Conservation (phyloP, 2,113 vertebrate species). For the Pangasianodon gigas region DNA sequence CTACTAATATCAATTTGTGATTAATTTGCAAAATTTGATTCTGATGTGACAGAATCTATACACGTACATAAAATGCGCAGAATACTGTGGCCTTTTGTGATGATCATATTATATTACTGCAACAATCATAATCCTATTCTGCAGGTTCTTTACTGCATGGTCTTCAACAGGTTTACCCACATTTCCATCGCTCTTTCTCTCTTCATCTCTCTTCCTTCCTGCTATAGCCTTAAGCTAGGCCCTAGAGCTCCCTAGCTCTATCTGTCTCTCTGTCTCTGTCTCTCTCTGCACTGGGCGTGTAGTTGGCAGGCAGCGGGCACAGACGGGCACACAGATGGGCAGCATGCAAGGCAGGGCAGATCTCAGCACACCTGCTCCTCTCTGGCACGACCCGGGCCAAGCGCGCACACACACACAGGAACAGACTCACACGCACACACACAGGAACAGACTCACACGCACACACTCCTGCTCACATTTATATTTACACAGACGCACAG, state of each 20-base stretch:
- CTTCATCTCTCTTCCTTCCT: constrained; percentile 14
- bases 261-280: constrained; percentile 54
- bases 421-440: constrained; percentile 57
- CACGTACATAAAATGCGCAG: background rate
- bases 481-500: constrained; percentile 54
- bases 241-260: constrained; percentile 52
- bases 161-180: constrained; percentile 33
- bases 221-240: constrained; percentile 7
- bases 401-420: constrained; percentile 50
- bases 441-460: constrained; percentile 51
- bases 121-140: constrained; percentile 17
- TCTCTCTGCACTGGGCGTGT: constrained; percentile 61
- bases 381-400: constrained; percentile 68
- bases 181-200: background rate
- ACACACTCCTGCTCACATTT: constrained; percentile 58
- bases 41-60: background rate
- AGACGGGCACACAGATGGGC: constrained; percentile 82
- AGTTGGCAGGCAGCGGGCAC: constrained; percentile 68
- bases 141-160: background rate
- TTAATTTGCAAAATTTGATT: background rate
- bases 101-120: background rate
- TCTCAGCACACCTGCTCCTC: constrained; percentile 79
- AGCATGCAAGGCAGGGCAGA: constrained; percentile 75
- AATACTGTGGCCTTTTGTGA: background rate
- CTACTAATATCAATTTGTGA: background rate